Base-by-base conservation (phyloP, 2,113 vertebrate species). In the Sturnus vulgaris region DNA sequence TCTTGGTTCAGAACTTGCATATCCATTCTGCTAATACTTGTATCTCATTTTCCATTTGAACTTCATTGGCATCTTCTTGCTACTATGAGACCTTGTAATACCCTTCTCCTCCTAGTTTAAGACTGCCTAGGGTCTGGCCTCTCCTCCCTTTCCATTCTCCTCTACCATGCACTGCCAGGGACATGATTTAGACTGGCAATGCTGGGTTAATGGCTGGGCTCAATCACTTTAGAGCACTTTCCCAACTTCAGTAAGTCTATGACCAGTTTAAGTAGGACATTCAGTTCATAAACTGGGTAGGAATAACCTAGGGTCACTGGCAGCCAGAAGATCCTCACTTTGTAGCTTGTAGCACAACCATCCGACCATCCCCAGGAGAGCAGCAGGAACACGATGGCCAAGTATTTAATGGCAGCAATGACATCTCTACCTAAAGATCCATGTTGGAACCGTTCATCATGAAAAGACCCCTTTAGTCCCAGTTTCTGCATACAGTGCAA, bases 331-430 rank as follows among this genome's bases (percentile, higher is more conserved):
- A 50, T 61, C 59, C 63, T 71, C 23, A n/a, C 31, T 37, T 61
- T 57, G 50, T 28, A 42, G n/a, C 23, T 77, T 37, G 15, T 2
- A 72, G 44, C 21, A 4, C 1, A 1, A 20, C 12, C 22, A 55
- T 23, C 25, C 1, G 1, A 18, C 12, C 22, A 55, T 23, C 25
- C 21, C 7, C 5, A 47, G 81, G 27, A 83, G 15, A 91, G 17
- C 28, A 71, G 30, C 9, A 3, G 3, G 9, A 39, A 6, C 12
- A 22, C 0, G 0, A 7, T 49, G 79, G 33, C 33, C 21, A 3
- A 33, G 19, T 56, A 7, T 88, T 64, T 60, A 76, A 68, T 19
- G 37, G 31, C 27, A 55, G 35, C 65, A 63, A 2, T 24, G 27
- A 44, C 7, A 3, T 46, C 87, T 31, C 50, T 53, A 15, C 39